A percentile compares a stretch with the other conserved stretches of the same genome.
These are phyloP conservation scores for Deilephila elpenor DNA, from an alignment of 2,888 invertebrate genomes.

Conservation along the genomic window DNA sequence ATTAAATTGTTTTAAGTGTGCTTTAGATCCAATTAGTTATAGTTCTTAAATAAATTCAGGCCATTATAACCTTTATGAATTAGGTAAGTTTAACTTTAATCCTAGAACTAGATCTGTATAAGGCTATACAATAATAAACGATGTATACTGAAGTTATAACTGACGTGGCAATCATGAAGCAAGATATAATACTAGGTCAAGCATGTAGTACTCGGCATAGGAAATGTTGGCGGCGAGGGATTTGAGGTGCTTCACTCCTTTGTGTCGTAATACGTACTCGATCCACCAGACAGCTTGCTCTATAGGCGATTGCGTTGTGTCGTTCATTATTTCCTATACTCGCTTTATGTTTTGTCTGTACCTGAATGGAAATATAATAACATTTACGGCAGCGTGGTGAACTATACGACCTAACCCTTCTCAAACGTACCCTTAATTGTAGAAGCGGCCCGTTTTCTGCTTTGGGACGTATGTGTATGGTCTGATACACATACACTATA, in stretches of 20 bases:
- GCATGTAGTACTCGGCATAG: conserved; percentile 41
- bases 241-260: conserved; percentile 47
- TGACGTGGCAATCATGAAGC: neutral
- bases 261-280: conserved; percentile 50
- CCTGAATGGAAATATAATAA: conserved; percentile 32
- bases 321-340: conserved; percentile 42
- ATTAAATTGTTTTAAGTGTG: no score
- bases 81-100: conserved; percentile 20
- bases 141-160: neutral
- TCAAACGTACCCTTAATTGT: no score
- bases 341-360: conserved; percentile 39
- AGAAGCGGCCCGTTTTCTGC: no score
- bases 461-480: no score
- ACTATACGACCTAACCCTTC: no score
- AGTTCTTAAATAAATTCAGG: no score
- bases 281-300: conserved; percentile 54
- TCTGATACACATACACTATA: no score
- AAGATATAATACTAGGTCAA: conserved; percentile 33
- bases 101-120: neutral
- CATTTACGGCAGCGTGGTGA: no score
- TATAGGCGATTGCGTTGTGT: conserved; percentile 45
- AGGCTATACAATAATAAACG: neutral
- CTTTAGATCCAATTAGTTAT: no score
- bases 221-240: conserved; percentile 45
- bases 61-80: neutral